Evolutionary conservation across 2,797 vertebrate species (phyloP).

Genomic region (Meriones psammophilus): DNA sequence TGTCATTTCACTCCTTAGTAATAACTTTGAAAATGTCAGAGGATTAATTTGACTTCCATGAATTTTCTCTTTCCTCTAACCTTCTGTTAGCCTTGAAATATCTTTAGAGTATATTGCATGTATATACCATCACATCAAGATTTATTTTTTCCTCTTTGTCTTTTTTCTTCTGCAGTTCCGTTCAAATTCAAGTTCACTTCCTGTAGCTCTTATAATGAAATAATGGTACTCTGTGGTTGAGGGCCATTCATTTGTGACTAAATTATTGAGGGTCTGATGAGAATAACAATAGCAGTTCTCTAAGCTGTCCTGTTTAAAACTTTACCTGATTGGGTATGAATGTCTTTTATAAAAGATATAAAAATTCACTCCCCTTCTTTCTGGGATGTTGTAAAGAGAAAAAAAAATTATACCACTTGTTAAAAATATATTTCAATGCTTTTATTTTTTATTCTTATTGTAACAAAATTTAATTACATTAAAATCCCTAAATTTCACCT

Average conservation of each 20-base stretch:
- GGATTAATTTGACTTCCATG: not conserved
- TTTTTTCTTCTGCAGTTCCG: slow-evolving; percentile 15
- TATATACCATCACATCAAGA: not conserved
- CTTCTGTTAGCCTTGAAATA: not conserved
- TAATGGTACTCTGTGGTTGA: not conserved
- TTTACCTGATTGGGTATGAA: not conserved
- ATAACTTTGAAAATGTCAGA: slow-evolving; percentile 34
- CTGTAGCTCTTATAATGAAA: not conserved
- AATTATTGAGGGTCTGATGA: not conserved
- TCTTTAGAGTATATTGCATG: not conserved
- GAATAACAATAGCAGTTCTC: not conserved
- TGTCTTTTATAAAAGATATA: not conserved
- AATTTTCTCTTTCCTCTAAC: not conserved
- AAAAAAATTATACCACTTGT: not conserved
- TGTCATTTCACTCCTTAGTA: not conserved
- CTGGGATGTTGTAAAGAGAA: not conserved
- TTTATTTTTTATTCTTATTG: not conserved
- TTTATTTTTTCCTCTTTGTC: not conserved
- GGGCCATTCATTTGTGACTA: not conserved
- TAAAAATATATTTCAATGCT: not conserved
- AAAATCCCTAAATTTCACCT: not conserved
- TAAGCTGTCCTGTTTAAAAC: not conserved
- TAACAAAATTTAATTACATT: not conserved
- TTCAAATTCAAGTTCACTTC: not conserved
- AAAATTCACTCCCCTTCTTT: slow-evolving; percentile 4